Evolutionary conservation across 2,888 invertebrate genomes (phyloP).

Genomic region (Rhaphigaster nebulosa): DNA sequence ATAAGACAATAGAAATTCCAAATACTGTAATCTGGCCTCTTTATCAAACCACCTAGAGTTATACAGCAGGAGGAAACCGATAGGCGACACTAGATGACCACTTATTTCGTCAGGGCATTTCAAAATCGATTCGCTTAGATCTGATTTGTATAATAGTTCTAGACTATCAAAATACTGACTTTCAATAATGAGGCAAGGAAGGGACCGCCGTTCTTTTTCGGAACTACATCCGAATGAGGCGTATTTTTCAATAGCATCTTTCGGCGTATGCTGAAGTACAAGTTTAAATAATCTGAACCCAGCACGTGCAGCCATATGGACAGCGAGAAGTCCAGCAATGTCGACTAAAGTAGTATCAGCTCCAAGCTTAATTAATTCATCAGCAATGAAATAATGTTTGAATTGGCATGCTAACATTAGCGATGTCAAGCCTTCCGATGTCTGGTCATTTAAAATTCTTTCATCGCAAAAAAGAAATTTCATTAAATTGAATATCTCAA

Average conservation of each 20-base stretch:
- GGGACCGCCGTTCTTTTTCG: constrained; percentile 38
- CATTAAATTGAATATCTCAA: constrained; percentile 58
- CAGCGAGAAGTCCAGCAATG: constrained; percentile 54
- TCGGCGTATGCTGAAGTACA: constrained; percentile 54
- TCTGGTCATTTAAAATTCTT: constrained; percentile 47
- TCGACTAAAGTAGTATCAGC: constrained; percentile 60
- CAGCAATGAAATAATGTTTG: constrained; percentile 54
- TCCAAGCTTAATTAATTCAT: constrained; percentile 57
- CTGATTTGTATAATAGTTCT: neutral
- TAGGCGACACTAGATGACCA: neutral
- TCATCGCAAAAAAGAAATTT: constrained; percentile 25
- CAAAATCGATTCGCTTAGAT: neutral
- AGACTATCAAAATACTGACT: neutral
- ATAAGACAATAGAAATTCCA: neutral
- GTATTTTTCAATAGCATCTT: constrained; percentile 52
- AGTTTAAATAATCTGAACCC: constrained; percentile 56
- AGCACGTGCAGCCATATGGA: constrained; percentile 59
- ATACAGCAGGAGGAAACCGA: neutral
- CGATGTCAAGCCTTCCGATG: constrained; percentile 59
- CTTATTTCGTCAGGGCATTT: neutral
- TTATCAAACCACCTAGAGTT: neutral
- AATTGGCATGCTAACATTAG: constrained; percentile 60
- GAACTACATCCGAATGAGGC: neutral
- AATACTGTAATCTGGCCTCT: neutral
- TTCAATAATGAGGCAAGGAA: constrained; percentile 49